A percentile compares a stretch with the other conserved stretches of the same genome.
Conservation (phyloP, 2,797 vertebrate genomes). For the Erethizon dorsatum region DNA sequence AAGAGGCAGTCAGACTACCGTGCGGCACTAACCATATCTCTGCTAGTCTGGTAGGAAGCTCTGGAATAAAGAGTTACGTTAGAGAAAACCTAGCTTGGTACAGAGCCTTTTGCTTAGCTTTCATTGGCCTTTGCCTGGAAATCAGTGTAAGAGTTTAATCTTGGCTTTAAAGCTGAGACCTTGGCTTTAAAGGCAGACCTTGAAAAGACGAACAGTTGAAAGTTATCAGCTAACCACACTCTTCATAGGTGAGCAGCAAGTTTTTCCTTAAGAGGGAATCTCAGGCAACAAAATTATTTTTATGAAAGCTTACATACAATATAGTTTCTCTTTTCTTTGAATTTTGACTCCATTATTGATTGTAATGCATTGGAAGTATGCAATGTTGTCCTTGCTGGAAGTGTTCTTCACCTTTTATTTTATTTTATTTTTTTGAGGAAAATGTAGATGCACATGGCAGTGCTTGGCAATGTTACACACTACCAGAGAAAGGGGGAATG, state of each 20-base stretch:
- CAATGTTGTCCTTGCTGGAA: neutral
- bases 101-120: slow-evolving; percentile 42
- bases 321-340: neutral
- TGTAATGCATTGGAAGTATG: neutral
- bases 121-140: slow-evolving; percentile 39
- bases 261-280: neutral
- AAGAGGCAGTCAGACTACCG: neutral
- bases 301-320: neutral
- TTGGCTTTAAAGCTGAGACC: slow-evolving; percentile 3
- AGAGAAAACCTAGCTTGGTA: neutral
- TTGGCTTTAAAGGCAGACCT: neutral
- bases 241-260: neutral
- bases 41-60: neutral
- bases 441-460: neutral
- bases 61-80: slow-evolving; percentile 13
- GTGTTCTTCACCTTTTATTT: neutral
- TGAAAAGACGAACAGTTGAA: neutral
- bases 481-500: neutral
- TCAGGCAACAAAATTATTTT: neutral
- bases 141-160: neutral
- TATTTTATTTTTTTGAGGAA: neutral
- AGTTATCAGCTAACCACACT: neutral
- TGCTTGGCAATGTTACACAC: neutral
- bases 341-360: slow-evolving; percentile 46
- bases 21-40: neutral